Evolutionary conservation across 2,113 vertebrate genomes (phyloP), one percentile per base, ranked within the genome.

Genomic region (Ophiodon elongatus): DNA sequence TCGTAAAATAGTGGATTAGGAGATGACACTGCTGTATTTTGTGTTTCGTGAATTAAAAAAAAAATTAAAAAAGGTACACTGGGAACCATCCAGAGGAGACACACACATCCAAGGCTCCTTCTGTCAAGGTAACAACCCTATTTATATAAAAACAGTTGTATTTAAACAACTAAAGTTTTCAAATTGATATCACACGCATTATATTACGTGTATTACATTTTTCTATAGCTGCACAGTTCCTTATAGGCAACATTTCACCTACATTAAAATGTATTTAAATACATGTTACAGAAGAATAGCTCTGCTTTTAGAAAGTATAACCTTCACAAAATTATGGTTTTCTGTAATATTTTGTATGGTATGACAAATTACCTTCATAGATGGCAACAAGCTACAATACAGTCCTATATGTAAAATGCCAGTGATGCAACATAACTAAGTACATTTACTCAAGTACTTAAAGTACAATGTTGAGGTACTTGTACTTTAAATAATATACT

Each of bases 41-140:
- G 11, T 89, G 54, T 39, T 60, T 83, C 4, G 8, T 79, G 33
- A 27, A 54, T 71, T 27, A 29, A 43, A 43, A 21, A 19, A 50
- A 6, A 23, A 57, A 25, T 11, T n/a, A n/a, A n/a, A 35, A 69
- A 80, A 99, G 98, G 95, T 99, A 98, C 94, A 96, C 91, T 0
- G 65, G 90, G 45, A 95, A 91, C 62, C 94, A 94, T 31, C 93
- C 94, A 3, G 95, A 96, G 54, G 96, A 98, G 85, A 97, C 96
- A 0, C 94, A 96, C 7, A 90, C 94, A 54, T 91, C 95, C 66
- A 97, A 96, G 83, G 91, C 43, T 52, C 45, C 75, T 27, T 73
- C 92, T n/a, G 91, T 92, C 14, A 92, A 98, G 97, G 98, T 98
- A 80, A 88, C 90, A 23, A 3, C 7, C 29, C 57, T 33, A 33